Percentiles rank a stretch among this genome's conserved stretches.
phyloP scores from a whole-genome alignment of 1,140 invertebrate species.

The Microplitis demolitor region DNA sequence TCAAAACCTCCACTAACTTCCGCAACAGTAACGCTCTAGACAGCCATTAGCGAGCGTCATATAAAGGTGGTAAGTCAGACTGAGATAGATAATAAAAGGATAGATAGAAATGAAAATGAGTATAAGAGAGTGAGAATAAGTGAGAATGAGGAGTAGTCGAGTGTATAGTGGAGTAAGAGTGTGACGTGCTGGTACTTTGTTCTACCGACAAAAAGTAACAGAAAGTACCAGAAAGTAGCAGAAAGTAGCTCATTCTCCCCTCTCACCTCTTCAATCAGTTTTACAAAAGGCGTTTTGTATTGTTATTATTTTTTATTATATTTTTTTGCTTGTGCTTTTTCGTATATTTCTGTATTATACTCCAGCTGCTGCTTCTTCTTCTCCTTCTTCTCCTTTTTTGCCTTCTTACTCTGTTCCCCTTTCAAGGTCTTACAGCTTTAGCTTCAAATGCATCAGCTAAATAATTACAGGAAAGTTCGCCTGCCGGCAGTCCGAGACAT shows the following conservation, averaged over 20 bases:
- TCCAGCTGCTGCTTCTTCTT: too few species aligned
- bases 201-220: not conserved
- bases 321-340: not conserved
- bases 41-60: not conserved
- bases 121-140: too few species aligned
- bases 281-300: not conserved
- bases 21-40: not conserved
- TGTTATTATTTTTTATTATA: not conserved
- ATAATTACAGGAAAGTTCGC: not conserved
- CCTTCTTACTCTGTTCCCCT: too few species aligned
- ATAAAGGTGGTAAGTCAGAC: too few species aligned
- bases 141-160: too few species aligned
- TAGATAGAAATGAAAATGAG: too few species aligned
- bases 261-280: constrained; percentile 1
- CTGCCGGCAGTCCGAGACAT: not conserved
- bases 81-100: too few species aligned
- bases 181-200: not conserved
- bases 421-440: not conserved
- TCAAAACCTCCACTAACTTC: not conserved
- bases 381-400: too few species aligned
- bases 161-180: not conserved
- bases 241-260: not conserved
- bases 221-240: not conserved
- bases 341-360: too few species aligned
- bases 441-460: not conserved